These are phyloP conservation scores for Aspiorhynchus laticeps DNA, from an alignment of 2,113 vertebrate species.

Conservation along the genomic window DNA sequence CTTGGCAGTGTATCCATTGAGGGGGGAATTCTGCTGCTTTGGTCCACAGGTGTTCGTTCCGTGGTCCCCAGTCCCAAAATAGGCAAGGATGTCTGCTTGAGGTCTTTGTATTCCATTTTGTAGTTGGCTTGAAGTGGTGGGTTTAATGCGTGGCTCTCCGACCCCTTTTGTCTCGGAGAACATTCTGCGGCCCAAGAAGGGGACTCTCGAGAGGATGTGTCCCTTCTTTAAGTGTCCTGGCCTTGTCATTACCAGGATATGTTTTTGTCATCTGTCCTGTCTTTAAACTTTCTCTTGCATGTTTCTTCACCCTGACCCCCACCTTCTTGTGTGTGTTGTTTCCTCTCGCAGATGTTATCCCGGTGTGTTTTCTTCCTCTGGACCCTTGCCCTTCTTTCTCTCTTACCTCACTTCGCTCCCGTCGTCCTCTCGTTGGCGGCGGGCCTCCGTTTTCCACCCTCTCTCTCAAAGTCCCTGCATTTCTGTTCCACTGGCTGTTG, in stretches of 20 bases:
- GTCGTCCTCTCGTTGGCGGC: slow-evolving; percentile 45
- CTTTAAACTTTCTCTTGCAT: slow-evolving; percentile 49
- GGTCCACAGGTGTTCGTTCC: slow-evolving; percentile 49
- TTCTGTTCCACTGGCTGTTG: slow-evolving; percentile 59
- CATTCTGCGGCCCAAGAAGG: slow-evolving; percentile 68
- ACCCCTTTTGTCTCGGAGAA: slow-evolving; percentile 69
- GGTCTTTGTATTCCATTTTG: slow-evolving; percentile 31
- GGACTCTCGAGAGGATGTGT: slow-evolving; percentile 60
- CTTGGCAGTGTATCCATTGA: slow-evolving; percentile 67
- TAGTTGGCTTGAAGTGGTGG: neutral
- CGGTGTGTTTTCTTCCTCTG: slow-evolving; percentile 48
- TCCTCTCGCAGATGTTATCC: slow-evolving; percentile 56
- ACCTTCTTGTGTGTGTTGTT: slow-evolving; percentile 49
- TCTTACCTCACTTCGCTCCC: slow-evolving; percentile 39
- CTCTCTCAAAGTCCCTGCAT: slow-evolving; percentile 61
- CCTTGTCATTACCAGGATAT: slow-evolving; percentile 64
- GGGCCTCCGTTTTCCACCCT: slow-evolving; percentile 56
- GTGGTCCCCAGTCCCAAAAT: slow-evolving; percentile 33
- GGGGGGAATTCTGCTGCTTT: slow-evolving; percentile 36
- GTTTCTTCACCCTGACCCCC: slow-evolving; percentile 53
- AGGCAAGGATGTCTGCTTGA: slow-evolving; percentile 34
- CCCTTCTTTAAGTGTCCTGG: slow-evolving; percentile 66
- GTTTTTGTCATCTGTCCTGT: slow-evolving; percentile 47
- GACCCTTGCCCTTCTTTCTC: slow-evolving; percentile 58
- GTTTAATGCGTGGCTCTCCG: neutral